phyloP scores from a whole-genome alignment of 2,888 invertebrate genomes.

The Anaspis maculata region DNA sequence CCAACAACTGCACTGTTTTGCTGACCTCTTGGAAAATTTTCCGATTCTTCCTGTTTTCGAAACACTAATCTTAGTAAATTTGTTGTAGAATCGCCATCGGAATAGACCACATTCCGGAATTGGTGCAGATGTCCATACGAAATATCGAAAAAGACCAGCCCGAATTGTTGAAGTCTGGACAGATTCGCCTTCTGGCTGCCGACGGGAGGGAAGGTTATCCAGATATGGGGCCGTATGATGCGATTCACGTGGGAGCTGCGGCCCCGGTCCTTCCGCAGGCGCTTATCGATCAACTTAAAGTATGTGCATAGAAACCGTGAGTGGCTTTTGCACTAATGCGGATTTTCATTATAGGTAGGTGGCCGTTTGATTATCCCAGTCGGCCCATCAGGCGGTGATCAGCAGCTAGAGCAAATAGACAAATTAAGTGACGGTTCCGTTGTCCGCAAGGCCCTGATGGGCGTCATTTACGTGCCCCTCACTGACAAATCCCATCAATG shows the following conservation, averaged over 20 bases:
- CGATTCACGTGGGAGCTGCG: conserved; percentile 91
- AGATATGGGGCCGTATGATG: conserved; percentile 74
- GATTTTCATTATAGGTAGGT: conserved; percentile 53
- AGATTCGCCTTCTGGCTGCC: conserved; percentile 70
- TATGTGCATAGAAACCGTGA: conserved; percentile 13
- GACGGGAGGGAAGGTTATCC: conserved; percentile 80
- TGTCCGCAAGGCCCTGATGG: conserved; percentile 72
- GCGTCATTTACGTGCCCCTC: conserved; percentile 93
- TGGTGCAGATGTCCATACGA: conserved; percentile 62
- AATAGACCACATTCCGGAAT: conserved; percentile 82
- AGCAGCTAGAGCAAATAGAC: conserved; percentile 84
- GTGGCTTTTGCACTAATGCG: conserved; percentile 1
- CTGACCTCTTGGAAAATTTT: too few species aligned
- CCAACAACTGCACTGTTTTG: too few species aligned
- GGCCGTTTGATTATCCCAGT: conserved; percentile 90
- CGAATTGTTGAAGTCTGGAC: conserved; percentile 56
- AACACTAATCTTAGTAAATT: conserved; percentile 39
- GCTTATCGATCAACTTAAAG: conserved; percentile 78
- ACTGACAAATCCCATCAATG: conserved; percentile 75
- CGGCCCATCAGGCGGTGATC: conserved; percentile 77
- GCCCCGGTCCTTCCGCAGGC: conserved; percentile 68
- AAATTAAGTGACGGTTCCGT: conserved; percentile 75
- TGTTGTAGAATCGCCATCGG: conserved; percentile 51
- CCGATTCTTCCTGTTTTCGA: neutral
- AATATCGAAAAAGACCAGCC: conserved; percentile 73